Evolutionary conservation across 2,113 vertebrate genomes (phyloP).

Genomic region (Notarius lentiginosus): DNA sequence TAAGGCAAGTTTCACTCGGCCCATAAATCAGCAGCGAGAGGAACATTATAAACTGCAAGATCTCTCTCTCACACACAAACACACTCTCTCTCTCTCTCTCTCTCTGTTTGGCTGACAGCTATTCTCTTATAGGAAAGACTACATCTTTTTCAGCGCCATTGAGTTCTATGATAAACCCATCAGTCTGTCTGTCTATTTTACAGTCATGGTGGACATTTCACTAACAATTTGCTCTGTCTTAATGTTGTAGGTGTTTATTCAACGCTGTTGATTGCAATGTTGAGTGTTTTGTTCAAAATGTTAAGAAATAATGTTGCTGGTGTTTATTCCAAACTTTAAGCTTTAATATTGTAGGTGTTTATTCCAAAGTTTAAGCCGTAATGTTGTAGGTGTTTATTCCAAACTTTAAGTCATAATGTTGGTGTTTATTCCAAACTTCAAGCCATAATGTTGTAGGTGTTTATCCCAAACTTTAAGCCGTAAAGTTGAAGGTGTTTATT

Average conservation of each 20-base stretch:
- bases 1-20: neutral
- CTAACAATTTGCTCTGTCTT: neutral
- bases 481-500: too few relatives aligned
- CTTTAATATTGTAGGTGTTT: neutral
- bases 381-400: too few relatives aligned
- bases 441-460: too few relatives aligned
- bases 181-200: neutral
- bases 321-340: neutral
- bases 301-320: neutral
- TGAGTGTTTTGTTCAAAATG: neutral
- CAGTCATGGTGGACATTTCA: neutral
- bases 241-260: neutral
- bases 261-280: neutral
- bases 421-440: too few relatives aligned
- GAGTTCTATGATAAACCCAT: neutral
- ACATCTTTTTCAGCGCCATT: neutral
- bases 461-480: too few relatives aligned
- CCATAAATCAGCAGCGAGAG: neutral
- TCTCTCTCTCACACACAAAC: neutral
- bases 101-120: neutral
- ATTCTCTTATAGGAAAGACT: neutral
- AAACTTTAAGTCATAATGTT: neutral
- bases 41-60: neutral
- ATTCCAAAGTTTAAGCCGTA: neutral
- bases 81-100: neutral